Evolutionary conservation across 1,140 invertebrate genomes (phyloP).

Genomic region (Samia ricini): DNA sequence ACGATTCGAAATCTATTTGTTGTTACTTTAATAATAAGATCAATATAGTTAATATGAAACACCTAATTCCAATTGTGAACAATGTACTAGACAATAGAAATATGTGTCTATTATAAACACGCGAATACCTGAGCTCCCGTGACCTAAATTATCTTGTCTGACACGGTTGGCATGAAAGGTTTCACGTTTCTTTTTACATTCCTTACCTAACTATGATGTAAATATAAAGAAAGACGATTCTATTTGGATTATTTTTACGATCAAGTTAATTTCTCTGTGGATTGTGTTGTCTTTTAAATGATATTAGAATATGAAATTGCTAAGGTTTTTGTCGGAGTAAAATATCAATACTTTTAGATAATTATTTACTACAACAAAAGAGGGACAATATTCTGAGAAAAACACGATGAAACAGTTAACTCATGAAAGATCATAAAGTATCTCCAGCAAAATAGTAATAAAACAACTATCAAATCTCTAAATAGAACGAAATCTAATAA

Average conservation of each 20-base stretch:
- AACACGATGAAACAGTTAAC: neutral
- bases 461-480: neutral
- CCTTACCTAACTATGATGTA: neutral
- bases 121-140: conserved; percentile 32
- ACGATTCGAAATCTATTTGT: too few relatives aligned
- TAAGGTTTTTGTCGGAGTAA: neutral
- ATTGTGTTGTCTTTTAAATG: too few relatives aligned
- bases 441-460: neutral
- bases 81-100: conserved; percentile 23
- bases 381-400: too few relatives aligned
- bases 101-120: conserved; percentile 32
- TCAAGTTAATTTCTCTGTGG: too few relatives aligned
- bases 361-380: too few relatives aligned
- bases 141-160: conserved; percentile 23
- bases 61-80: neutral
- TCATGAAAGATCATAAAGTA: neutral
- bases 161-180: neutral
- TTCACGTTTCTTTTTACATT: conserved; percentile 1
- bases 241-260: too few relatives aligned
- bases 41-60: too few relatives aligned
- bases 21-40: neutral
- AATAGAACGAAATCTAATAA: neutral
- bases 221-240: neutral
- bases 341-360: too few relatives aligned
- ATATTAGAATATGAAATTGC: too few relatives aligned